Evolutionary conservation across 2,888 invertebrate species (phyloP), one percentile per base, ranked within the genome.

Genomic region (Plebejus anna): DNA sequence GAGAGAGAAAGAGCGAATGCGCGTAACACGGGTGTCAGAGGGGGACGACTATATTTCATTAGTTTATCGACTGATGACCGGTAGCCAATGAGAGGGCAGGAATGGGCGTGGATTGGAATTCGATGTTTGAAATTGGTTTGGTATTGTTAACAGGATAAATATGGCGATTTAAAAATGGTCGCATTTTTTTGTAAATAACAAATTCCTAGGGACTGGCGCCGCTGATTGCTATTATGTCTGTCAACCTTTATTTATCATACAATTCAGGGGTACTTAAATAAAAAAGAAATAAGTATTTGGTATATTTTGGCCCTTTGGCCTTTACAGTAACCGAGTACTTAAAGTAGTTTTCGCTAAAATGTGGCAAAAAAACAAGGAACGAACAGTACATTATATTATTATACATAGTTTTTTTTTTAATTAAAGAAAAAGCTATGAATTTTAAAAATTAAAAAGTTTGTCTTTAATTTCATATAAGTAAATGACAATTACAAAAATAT

Each of bases 51-150:
- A 83, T 86, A 82, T 82, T 84, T 87, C 80, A 80, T 83, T 81
- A 81, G 81, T 86, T 76, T 84, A 86, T 86, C 85, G 84, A 81
- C 82, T 84, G 84, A 79, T 78, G 82, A 84, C 82, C 85, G 82
- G 90, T 89, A 90, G 91, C 91, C 92, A 92, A 92, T 91, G 84
- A 88, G 87, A 87, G 85, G 81, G 86, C 85, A 80, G 83, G 80
- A 77, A 87, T 88, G 89, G 91, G 91, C 91, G 91, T 87, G 79
- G 80, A 82, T 81, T 80, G 80, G 80, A 81, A 81, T 83, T 81
- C 81, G 78, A 81, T 81, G 82, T 86, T 87, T 85, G 82, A 88
- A 89, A 86, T 86, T 87, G 83, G 81, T 81, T 82, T 79, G 81
- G 83, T 81, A 83, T 79, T 82, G 83, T 80, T 80, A 80, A 79